Percentiles rank a stretch among this genome's conserved stretches.
phyloP scores from a whole-genome alignment of 1,140 invertebrate species.

The Pseudomyrmex concolor region DNA sequence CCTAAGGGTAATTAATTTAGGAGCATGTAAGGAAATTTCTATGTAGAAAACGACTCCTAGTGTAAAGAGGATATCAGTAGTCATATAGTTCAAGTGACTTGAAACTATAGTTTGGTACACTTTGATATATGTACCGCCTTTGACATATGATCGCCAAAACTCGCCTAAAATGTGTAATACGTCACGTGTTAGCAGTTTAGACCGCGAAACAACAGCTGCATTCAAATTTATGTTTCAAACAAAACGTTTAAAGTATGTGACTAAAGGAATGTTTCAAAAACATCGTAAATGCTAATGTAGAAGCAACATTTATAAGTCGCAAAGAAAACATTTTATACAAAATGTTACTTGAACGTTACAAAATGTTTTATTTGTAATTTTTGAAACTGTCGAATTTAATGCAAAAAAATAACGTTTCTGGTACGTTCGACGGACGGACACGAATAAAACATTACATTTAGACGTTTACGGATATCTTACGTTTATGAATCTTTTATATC shows the following conservation, averaged over 20 bases:
- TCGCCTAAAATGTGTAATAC: no score
- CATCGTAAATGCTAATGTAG: background rate
- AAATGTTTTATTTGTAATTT: slow-evolving; percentile 5
- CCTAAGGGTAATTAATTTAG: no score
- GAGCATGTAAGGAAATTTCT: no score
- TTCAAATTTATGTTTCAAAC: background rate
- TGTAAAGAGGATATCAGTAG: no score
- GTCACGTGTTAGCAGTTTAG: no score
- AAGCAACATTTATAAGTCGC: slow-evolving; percentile 9
- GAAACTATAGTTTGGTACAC: no score
- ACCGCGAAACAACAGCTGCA: background rate
- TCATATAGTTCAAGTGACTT: no score
- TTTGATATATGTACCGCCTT: no score
- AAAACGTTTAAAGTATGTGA: slow-evolving; percentile 10
- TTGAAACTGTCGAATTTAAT: background rate
- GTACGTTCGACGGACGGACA: background rate
- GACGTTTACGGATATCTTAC: background rate
- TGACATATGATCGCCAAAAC: no score
- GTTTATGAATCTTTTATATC: background rate
- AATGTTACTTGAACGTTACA: slow-evolving; percentile 20
- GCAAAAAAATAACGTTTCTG: background rate
- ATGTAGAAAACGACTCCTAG: no score
- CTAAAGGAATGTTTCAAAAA: slow-evolving; percentile 8
- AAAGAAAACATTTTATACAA: slow-evolving; percentile 1
- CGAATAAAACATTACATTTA: background rate